These are phyloP conservation scores for Pantelozetes paolii DNA, from an alignment of 2,888 invertebrate species.

Conservation along the genomic window DNA sequence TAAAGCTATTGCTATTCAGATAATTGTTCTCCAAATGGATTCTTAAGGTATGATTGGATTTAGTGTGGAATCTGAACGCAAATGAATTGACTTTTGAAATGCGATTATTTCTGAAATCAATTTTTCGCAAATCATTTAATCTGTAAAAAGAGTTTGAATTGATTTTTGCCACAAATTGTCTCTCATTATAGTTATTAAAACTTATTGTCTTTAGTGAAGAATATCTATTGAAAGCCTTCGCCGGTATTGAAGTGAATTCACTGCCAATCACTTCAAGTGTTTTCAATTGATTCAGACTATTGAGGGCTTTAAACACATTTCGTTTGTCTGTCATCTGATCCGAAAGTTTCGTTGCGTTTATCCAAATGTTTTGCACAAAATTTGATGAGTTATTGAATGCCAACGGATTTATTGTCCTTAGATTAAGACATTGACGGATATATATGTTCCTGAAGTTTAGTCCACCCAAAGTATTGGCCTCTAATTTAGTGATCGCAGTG, in stretches of 20 bases:
- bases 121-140: constrained; percentile 5
- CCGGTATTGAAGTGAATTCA: constrained; percentile 16
- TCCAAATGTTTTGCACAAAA: constrained; percentile 20
- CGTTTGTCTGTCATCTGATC: constrained; percentile 5
- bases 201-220: constrained; percentile 11
- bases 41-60: constrained; percentile 25
- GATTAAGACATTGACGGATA: constrained; percentile 24
- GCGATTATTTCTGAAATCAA: constrained; percentile 38
- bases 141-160: constrained; percentile 29
- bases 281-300: constrained; percentile 12
- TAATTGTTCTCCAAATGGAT: constrained; percentile 32
- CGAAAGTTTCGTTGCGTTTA: constrained; percentile 35
- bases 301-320: constrained; percentile 32
- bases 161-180: background rate
- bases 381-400: constrained; percentile 6
- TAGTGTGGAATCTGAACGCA: constrained; percentile 34
- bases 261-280: constrained; percentile 30
- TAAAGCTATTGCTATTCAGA: constrained; percentile 34
- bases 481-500: constrained; percentile 11
- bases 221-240: constrained; percentile 35
- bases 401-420: background rate
- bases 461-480: background rate
- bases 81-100: constrained; percentile 30
- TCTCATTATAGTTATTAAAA: constrained; percentile 35
- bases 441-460: constrained; percentile 37